Base-by-base conservation (phyloP, 2,888 invertebrate genomes). In the Opisthograptis luteolata region DNA sequence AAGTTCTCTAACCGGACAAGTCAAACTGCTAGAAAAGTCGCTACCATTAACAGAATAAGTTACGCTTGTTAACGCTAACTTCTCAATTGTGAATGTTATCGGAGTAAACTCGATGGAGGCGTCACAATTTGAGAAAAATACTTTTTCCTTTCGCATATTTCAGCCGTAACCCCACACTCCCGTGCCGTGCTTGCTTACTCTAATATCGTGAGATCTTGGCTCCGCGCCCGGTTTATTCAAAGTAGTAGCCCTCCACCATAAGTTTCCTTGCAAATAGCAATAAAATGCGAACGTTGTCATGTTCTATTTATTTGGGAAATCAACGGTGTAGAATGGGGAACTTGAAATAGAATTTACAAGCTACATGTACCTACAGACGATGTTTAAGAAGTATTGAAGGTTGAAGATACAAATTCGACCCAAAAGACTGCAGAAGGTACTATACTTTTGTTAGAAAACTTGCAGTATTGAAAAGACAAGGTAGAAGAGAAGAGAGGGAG, bases 171-270 rank as follows among this genome's bases (percentile, higher is more conserved):
- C 34, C 48, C 28, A 42, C 27, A 47, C 41, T 47, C 7, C 25
- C 9, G 14, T 40, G 27, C 43, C 28, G 24, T 52, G 61, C 60
- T 66, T 66, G 57, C 42, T 68, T 67, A 56, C 45, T 58, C 55
- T 58, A 52, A 66, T 70, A 56, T 52, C 47, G 55, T 52, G 34
- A 28, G 48, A 44, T 45, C 43, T 60, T 71, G 72, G 72, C 70
- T 54, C 46, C 15, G 24, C 56, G 70, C 68, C 70, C 57, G 52
- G 48, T 39, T 54, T 61, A 59, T 65, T 60, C 58, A 55, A 66
- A 68, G 64, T 51, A 55, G 43, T 55, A 52, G 56, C 43, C 47
- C 52, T 57, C 40, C 36, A 51, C 57, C 62, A 63, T 66, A 66
- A 64, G 53, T 63, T 65, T 55, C 36, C 41, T 45, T 43, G 61